phyloP scores from a whole-genome alignment of 2,113 vertebrate genomes.

The Cochlearius cochlearius region DNA sequence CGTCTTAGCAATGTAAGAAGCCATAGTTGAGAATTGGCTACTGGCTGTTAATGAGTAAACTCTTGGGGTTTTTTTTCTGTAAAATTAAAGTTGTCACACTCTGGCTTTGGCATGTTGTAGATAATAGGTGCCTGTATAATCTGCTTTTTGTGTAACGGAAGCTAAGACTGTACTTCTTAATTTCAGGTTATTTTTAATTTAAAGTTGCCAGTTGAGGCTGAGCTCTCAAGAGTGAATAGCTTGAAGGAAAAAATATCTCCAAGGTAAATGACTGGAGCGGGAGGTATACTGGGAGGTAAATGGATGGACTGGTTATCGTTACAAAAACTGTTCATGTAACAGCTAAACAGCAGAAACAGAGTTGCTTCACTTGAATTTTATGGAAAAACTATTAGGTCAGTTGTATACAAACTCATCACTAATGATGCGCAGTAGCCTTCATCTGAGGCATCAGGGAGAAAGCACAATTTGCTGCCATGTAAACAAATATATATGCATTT shows the following conservation, averaged over 20 bases:
- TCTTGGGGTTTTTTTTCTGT: rapidly evolving
- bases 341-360: not conserved
- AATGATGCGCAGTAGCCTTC: not conserved
- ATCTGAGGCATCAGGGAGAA: not conserved
- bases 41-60: not conserved
- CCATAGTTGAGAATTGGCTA: not conserved
- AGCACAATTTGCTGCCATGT: not conserved
- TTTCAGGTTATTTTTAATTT: conserved; percentile 74
- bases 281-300: not conserved
- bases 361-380: not conserved
- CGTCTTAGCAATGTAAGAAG: not conserved
- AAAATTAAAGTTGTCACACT: not conserved
- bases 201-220: conserved; percentile 65
- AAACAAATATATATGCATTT: not conserved
- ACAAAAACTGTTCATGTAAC: not conserved
- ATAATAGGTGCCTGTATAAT: not conserved
- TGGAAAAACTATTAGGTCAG: not conserved
- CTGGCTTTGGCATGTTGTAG: not conserved
- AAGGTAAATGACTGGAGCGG: conserved; percentile 47
- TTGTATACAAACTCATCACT: not conserved
- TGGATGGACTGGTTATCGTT: not conserved
- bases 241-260: conserved; percentile 55
- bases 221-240: conserved; percentile 60
- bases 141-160: not conserved
- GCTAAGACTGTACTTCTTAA: not conserved